Evolutionary conservation across 2,113 vertebrate genomes (phyloP).

Genomic region (Paradoxurus hermaphroditus): DNA sequence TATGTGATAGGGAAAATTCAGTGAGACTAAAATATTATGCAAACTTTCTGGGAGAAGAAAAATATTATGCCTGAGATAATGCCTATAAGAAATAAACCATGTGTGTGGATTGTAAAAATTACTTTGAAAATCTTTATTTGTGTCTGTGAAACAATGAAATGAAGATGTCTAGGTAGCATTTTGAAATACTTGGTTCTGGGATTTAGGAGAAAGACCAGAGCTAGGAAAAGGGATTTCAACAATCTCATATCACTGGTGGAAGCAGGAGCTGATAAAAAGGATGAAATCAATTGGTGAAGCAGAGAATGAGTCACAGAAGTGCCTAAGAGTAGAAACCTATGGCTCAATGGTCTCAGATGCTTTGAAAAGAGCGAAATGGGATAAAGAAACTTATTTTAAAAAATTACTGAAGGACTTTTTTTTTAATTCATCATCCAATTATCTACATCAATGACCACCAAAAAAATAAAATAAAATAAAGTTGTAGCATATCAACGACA

Average conservation of each 20-base stretch:
- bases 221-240: background rate
- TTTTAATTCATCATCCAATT: background rate
- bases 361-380: background rate
- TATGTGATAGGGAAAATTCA: background rate
- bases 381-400: background rate
- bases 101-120: background rate
- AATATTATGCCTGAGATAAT: background rate
- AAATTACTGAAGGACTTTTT: background rate
- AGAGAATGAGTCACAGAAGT: background rate
- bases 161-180: background rate
- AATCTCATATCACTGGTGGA: background rate
- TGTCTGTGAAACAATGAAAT: background rate
- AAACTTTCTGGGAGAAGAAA: background rate
- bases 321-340: background rate
- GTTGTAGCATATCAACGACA: background rate
- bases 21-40: background rate
- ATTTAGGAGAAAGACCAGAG: background rate
- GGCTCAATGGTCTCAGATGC: background rate
- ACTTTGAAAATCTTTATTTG: background rate
- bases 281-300: background rate
- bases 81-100: background rate
- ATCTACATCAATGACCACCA: background rate
- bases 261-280: background rate
- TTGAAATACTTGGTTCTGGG: background rate
- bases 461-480: background rate